Percentiles rank a stretch among this genome's conserved stretches.
Evolutionary conservation across 1,140 invertebrate genomes (phyloP).

Genomic region (Lepidotrigona ventralis): DNA sequence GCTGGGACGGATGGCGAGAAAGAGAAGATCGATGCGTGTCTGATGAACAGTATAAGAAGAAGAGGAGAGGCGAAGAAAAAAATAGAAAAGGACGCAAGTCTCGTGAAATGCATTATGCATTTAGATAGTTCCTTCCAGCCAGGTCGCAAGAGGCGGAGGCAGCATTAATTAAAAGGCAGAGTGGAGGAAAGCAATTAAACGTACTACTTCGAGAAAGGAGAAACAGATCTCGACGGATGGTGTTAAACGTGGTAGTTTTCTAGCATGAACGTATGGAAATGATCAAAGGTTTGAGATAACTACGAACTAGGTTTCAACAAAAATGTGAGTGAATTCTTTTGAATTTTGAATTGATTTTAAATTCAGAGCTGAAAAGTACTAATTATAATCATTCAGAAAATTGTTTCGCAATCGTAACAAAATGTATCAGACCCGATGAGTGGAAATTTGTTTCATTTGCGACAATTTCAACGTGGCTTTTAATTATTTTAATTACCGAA

Average conservation of each 20-base stretch:
- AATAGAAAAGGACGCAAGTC: constrained; percentile 58
- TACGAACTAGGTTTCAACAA: too few relatives aligned
- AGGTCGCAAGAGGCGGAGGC: constrained; percentile 53
- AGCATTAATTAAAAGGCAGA: constrained; percentile 74
- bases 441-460: too few relatives aligned
- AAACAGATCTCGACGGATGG: constrained; percentile 43
- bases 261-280: neutral
- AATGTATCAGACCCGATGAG: too few relatives aligned
- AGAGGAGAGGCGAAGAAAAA: constrained; percentile 26
- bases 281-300: neutral
- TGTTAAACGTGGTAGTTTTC: constrained; percentile 30
- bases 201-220: constrained; percentile 32
- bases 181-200: constrained; percentile 73
- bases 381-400: too few relatives aligned
- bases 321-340: neutral
- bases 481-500: too few relatives aligned
- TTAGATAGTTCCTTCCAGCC: constrained; percentile 67
- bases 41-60: constrained; percentile 18
- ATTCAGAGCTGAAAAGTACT: too few relatives aligned
- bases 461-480: neutral
- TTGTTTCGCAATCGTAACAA: too few relatives aligned
- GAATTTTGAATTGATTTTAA: too few relatives aligned
- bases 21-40: neutral
- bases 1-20: neutral
- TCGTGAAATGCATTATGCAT: constrained; percentile 76